Conservation (phyloP, 2,797 vertebrate genomes). For the Enteromius anoplus region DNA sequence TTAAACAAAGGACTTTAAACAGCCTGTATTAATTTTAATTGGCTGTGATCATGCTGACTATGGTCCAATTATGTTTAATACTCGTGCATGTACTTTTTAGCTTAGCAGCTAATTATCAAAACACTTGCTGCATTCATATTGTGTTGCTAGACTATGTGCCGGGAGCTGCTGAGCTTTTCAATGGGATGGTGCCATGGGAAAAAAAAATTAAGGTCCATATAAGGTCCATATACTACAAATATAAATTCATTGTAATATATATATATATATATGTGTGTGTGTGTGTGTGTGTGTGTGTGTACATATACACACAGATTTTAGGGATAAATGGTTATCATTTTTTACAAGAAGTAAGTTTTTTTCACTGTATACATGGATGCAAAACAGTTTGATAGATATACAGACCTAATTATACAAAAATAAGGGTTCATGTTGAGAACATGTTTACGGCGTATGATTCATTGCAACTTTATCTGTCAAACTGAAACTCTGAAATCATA, state of each 20-base stretch:
- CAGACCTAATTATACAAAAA: background rate
- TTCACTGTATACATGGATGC: background rate
- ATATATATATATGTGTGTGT: too few species aligned
- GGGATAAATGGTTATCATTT: background rate
- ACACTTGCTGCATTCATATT: conserved; percentile 38
- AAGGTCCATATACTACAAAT: background rate
- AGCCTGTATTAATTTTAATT: conserved; percentile 52
- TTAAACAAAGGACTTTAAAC: conserved; percentile 49
- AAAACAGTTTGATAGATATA: background rate
- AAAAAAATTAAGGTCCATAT: background rate
- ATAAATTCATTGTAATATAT: background rate
- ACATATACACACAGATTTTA: background rate
- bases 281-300: too few species aligned
- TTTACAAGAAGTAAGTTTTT: background rate
- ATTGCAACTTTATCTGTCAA: conserved; percentile 18
- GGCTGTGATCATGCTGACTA: conserved; percentile 51
- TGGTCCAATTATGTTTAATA: conserved; percentile 47
- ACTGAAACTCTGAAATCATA: conserved; percentile 17
- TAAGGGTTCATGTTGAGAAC: background rate
- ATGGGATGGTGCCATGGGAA: background rate
- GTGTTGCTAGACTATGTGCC: background rate
- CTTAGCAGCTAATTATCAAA: conserved; percentile 45
- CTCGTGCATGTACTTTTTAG: conserved; percentile 45
- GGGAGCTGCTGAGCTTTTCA: background rate
- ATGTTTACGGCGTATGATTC: background rate